Percentiles rank a stretch among this genome's conserved stretches.
These are phyloP conservation scores for Sarcophaga caerulescens DNA, from an alignment of 2,888 invertebrate species.

Conservation along the genomic window DNA sequence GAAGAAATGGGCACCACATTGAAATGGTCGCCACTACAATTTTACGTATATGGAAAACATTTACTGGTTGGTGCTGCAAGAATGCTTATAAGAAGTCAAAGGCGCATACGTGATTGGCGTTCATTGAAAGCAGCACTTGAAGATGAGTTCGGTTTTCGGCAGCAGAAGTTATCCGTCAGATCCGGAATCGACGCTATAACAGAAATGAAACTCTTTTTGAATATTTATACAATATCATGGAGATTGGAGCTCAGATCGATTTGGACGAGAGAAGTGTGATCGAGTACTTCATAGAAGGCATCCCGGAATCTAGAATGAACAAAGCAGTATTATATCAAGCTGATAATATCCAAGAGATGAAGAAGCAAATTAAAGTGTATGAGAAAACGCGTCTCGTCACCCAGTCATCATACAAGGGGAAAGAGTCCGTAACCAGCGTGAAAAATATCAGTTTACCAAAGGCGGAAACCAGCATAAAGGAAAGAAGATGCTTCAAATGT, in stretches of 20 bases:
- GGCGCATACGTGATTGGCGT: constrained; percentile 41
- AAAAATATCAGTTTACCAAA: not conserved
- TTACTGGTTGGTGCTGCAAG: not conserved
- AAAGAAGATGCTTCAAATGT: constrained; percentile 16
- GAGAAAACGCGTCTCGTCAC: constrained; percentile 10
- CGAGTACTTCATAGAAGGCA: not conserved
- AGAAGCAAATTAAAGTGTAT: constrained; percentile 22
- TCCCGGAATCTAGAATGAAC: not conserved
- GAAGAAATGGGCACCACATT: constrained; percentile 48
- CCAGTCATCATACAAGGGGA: constrained; percentile 5
- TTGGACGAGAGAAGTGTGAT: too few relatives aligned
- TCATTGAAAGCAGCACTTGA: constrained; percentile 39
- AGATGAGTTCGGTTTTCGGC: constrained; percentile 50
- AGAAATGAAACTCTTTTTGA: constrained; percentile 42
- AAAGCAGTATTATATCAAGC: constrained; percentile 26
- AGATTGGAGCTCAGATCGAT: constrained; percentile 18
- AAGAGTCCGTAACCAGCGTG: not conserved
- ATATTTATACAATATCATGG: constrained; percentile 58
- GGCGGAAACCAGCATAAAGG: not conserved
- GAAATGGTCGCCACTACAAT: constrained; percentile 38
- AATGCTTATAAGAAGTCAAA: constrained; percentile 43
- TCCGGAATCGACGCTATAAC: constrained; percentile 48
- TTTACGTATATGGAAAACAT: not conserved
- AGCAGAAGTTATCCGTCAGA: constrained; percentile 41
- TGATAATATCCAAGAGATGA: constrained; percentile 4